Evolutionary conservation across 2,888 invertebrate species (phyloP).

Genomic region (Cephus nigrinus): DNA sequence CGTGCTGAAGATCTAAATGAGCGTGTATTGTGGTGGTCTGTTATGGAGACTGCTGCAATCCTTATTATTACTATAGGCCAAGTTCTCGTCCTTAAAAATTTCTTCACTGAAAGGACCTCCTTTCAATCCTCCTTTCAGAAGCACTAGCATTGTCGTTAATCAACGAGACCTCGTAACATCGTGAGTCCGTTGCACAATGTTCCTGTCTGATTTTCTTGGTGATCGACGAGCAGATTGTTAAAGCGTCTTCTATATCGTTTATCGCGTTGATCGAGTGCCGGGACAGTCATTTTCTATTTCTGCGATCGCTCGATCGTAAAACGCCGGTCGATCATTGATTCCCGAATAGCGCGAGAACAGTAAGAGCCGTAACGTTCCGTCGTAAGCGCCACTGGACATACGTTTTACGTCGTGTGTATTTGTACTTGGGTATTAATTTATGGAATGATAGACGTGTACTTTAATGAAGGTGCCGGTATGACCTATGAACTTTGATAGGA

Average conservation of each 20-base stretch:
- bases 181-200: background rate
- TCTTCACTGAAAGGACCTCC: slow-evolving; percentile 75
- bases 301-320: background rate
- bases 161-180: background rate
- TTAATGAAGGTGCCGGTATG: slow-evolving; percentile 25
- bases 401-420: slow-evolving; percentile 16
- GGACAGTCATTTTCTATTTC: background rate
- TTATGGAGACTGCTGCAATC: slow-evolving; percentile 87
- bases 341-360: slow-evolving; percentile 11
- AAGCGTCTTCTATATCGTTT: background rate
- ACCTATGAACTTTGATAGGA: slow-evolving; percentile 2
- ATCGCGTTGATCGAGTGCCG: background rate
- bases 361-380: slow-evolving; percentile 2
- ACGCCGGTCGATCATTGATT: slow-evolving; percentile 16
- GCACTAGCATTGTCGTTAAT: background rate
- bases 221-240: background rate
- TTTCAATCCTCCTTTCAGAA: slow-evolving; percentile 41
- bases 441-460: slow-evolving; percentile 19
- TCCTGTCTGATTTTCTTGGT: background rate
- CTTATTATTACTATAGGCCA: slow-evolving; percentile 89
- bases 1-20: slow-evolving; percentile 97
- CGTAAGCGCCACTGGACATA: background rate
- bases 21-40: slow-evolving; percentile 93
- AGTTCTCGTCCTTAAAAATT: slow-evolving; percentile 90
- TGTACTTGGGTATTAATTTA: slow-evolving; percentile 33